A percentile compares a stretch with the other conserved stretches of the same genome.
These are phyloP conservation scores for Philereme transversata DNA, from an alignment of 2,888 invertebrate species.

Conservation along the genomic window DNA sequence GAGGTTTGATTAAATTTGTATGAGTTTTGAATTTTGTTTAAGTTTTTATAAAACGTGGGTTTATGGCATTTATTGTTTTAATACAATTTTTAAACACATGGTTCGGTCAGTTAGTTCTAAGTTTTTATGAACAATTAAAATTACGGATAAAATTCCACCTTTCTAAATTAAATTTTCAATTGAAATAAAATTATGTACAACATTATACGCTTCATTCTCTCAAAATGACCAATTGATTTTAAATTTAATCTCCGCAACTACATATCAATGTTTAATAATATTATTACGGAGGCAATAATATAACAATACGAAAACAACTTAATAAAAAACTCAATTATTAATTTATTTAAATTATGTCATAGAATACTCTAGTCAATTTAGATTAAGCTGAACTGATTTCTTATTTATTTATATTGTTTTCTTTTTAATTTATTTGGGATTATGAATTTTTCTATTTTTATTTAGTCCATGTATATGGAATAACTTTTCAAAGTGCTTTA, in stretches of 20 bases:
- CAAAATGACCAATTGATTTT: slow-evolving; percentile 45
- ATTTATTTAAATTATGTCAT: slow-evolving; percentile 31
- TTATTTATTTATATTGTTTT: slow-evolving; percentile 20
- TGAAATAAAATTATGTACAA: slow-evolving; percentile 39
- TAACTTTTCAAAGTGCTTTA: slow-evolving; percentile 83
- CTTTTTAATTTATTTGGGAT: slow-evolving; percentile 13
- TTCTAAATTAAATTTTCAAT: background rate
- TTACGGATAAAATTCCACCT: background rate
- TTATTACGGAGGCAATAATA: slow-evolving; percentile 69
- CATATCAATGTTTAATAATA: slow-evolving; percentile 73
- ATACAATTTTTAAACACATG: too few relatives aligned
- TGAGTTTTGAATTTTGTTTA: background rate
- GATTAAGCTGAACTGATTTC: slow-evolving; percentile 60
- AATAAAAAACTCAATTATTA: slow-evolving; percentile 17
- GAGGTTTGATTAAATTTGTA: background rate
- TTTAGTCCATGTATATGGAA: slow-evolving; percentile 66
- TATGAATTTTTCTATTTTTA: slow-evolving; percentile 36
- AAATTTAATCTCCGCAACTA: slow-evolving; percentile 63
- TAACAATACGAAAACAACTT: slow-evolving; percentile 48
- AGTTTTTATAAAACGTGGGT: background rate
- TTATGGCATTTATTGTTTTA: too few relatives aligned
- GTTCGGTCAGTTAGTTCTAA: background rate
- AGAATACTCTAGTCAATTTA: slow-evolving; percentile 76
- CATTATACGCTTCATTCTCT: slow-evolving; percentile 18
- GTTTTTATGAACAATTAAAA: background rate